Percentiles rank a stretch among this genome's conserved stretches.
phyloP scores from a whole-genome alignment of 2,888 invertebrate species.

The Oxyscelio sp. region DNA sequence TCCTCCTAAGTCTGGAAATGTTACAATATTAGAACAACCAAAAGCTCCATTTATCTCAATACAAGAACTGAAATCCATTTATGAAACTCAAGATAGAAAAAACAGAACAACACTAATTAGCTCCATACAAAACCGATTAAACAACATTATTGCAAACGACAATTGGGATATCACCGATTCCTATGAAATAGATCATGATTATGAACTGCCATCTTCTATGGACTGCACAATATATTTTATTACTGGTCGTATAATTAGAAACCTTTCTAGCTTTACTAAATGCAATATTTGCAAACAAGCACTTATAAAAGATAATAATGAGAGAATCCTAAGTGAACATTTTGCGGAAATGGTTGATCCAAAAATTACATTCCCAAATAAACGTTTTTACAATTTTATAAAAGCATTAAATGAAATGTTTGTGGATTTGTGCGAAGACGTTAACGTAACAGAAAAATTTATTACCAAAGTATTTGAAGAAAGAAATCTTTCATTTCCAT shows the following conservation, averaged over 20 bases:
- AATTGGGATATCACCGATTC: constrained; percentile 3
- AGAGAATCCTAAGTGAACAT: neutral
- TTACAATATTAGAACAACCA: neutral
- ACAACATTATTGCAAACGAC: neutral
- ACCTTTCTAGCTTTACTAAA: neutral
- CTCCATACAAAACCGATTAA: neutral
- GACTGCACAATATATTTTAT: constrained; percentile 11
- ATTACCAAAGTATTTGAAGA: neutral
- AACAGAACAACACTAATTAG: neutral
- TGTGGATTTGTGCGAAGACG: neutral
- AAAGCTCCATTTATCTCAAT: neutral
- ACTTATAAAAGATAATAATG: neutral
- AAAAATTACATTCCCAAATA: neutral
- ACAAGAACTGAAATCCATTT: neutral
- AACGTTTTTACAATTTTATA: neutral
- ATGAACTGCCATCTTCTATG: neutral
- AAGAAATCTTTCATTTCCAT: neutral
- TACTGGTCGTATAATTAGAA: constrained; percentile 12
- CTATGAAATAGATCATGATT: constrained; percentile 9
- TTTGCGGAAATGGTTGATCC: neutral
- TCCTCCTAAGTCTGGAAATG: constrained; percentile 1
- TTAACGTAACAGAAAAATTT: neutral
- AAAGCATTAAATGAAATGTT: neutral
- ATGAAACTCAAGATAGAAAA: neutral
- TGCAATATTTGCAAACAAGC: neutral